Evolutionary conservation across 1,140 invertebrate species (phyloP), one percentile per base, ranked within the genome.

Genomic region (Lasioglossum albipes): DNA sequence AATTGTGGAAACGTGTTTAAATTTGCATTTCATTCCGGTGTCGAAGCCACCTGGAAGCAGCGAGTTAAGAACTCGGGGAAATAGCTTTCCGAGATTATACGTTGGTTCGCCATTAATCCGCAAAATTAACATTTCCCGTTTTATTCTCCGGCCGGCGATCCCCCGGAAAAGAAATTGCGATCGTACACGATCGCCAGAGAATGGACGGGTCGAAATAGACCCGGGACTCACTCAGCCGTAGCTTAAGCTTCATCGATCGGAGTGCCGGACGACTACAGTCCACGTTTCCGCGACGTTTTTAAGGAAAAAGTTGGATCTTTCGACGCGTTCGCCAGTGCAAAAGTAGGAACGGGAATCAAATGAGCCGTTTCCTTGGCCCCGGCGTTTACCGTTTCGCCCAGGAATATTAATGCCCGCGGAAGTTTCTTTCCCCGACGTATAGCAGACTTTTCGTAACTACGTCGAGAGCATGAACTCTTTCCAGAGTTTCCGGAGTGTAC

Each of bases 1-100:
- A 88, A 86, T 85, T 84, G 61, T 72, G 85, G 84, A 87, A 86
- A 88, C 83, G 80, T 80, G 70, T 86, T 88, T 83, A 86, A 88
- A 89, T 88, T 89, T 89, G 85, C 87, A 89, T 88, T 87, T 84
- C 81, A 82, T 88, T 80, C 80, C 71, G 77, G 59, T 79, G 88
- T 87, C 84, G 82, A 82, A 85, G 74, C 83, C 69, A 57, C 72
- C 13, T 59, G 42, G 68, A 52, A 61, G 70, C 79, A 62, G 57
- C 36, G 62, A 85, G 22, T 80, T 69, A 77, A 82, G 73, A 61
- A 79, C 64, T 65, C 22, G 64, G 79, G 27, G 20, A 27, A 68
- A 79, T 66, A 41, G 73, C 36, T 68, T 78, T 49, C 64, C 31
- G 12, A 71, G 71, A 79, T 85, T 86, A 74, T 59, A 71, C 36